Conservation (phyloP, 2,888 invertebrate genomes). For the Tinea semifulvella region DNA sequence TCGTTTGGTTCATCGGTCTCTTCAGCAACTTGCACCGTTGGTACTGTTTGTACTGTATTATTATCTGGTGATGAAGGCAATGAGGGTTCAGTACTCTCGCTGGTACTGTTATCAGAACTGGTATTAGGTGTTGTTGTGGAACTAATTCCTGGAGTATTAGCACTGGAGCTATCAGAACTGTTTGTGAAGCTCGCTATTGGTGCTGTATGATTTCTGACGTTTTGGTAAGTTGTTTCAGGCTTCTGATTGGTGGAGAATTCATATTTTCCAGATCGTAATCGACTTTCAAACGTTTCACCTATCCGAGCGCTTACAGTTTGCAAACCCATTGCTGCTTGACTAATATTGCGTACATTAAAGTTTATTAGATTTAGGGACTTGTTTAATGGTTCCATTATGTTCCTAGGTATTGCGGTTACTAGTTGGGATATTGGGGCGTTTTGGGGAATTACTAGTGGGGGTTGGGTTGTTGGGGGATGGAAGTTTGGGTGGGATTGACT, state of each 20-base stretch:
- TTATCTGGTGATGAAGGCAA: constrained; percentile 73
- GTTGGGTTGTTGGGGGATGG: constrained; percentile 20
- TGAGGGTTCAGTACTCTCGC: constrained; percentile 75
- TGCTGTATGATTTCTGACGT: constrained; percentile 39
- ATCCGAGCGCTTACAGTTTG: constrained; percentile 38
- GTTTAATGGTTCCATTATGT: constrained; percentile 38
- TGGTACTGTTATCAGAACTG: constrained; percentile 76
- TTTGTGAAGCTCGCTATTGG: constrained; percentile 41
- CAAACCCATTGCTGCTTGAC: constrained; percentile 31
- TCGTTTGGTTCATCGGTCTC: constrained; percentile 33
- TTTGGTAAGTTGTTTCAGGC: constrained; percentile 45
- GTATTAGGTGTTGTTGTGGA: constrained; percentile 76
- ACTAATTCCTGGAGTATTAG: constrained; percentile 69
- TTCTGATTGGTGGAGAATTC: constrained; percentile 36
- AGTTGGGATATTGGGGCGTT: constrained; percentile 30
- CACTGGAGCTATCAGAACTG: constrained; percentile 74
- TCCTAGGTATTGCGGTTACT: constrained; percentile 34
- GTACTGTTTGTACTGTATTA: too few species aligned
- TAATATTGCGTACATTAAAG: constrained; percentile 37
- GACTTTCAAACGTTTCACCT: constrained; percentile 38
- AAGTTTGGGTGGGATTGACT: constrained; percentile 48
- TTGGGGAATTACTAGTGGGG: constrained; percentile 28
- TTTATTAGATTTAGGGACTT: constrained; percentile 49
- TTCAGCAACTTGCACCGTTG: constrained; percentile 26
- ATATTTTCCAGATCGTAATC: constrained; percentile 35